phyloP scores from a whole-genome alignment of 2,113 vertebrate genomes.

The Cinclus cinclus region DNA sequence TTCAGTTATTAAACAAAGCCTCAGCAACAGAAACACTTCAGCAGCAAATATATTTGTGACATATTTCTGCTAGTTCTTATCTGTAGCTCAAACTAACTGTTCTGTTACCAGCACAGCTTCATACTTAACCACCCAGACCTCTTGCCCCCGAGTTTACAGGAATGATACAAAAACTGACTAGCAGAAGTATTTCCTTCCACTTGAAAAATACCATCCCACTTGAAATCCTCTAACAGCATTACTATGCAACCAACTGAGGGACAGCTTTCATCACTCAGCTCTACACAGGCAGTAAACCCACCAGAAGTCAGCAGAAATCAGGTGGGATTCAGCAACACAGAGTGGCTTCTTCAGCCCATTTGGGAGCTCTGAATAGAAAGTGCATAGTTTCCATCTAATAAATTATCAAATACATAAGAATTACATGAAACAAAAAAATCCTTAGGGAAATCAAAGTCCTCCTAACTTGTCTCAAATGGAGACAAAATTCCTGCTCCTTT shows the following conservation, averaged over 20 bases:
- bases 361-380: neutral
- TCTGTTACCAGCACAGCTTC: neutral
- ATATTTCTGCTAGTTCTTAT: neutral
- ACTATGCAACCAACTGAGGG: neutral
- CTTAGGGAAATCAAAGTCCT: neutral
- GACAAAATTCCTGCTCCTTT: neutral
- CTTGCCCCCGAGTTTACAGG: neutral
- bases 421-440: neutral
- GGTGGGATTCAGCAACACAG: neutral
- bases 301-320: neutral
- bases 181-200: neutral
- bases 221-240: neutral
- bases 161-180: neutral
- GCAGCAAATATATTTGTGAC: neutral
- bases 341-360: neutral
- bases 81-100: neutral
- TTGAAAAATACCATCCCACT: neutral
- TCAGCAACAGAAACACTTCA: neutral
- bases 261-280: neutral
- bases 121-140: neutral
- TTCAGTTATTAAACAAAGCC: neutral
- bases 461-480: neutral
- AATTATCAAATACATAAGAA: neutral
- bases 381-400: neutral
- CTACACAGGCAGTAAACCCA: neutral